Evolutionary conservation across 2,113 vertebrate genomes (phyloP), one percentile per base, ranked within the genome.

Genomic region (Euleptes europaea): DNA sequence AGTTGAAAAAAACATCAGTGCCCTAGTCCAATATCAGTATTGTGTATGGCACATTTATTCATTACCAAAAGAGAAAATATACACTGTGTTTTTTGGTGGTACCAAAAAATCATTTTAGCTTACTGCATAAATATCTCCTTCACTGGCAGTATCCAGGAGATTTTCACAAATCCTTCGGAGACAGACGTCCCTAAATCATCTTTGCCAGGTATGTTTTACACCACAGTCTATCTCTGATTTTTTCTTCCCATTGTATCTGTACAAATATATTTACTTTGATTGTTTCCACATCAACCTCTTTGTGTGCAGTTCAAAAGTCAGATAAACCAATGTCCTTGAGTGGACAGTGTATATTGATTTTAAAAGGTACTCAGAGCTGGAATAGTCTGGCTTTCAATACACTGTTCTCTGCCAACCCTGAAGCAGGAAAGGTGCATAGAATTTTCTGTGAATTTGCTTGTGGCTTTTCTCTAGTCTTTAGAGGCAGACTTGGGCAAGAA

Each of bases 111-210:
- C 87, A 73, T 35, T 82, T 74, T 86, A 69, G 23, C 19, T 54
- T 28, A 31, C 8, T 69, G 31, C 40, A 14, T 89, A 80, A 89
- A 74, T 71, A 76, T 94, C 35, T 90, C 90, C 66, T 96, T 93
- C 93, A 54, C 88, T 94, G 93, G 33, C 94, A 99, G 99, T 99
- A 91, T 99, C 98, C 17, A 98, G 98, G 95, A 98, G 98, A 96
- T 99, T 99, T 95, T 99, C 99, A 80, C 99, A 99, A 96, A 98
- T 99, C 94, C 97, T 99, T 79, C 97, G 99, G 89, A 96, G 99
- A 82, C 98, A 99, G 85, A 99, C 98, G 3, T 99, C 99, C 26
- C 96, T 99, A 95, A 99, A 99, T 93, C 99, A 99, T 92, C 98
- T 99, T 49, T 99, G 99, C 92, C 99, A 99, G 97, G 99, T 99